Evolutionary conservation across 64 coral and sea anemone species (phyloP).

Genomic region (Catalaphyllia jardinei): DNA sequence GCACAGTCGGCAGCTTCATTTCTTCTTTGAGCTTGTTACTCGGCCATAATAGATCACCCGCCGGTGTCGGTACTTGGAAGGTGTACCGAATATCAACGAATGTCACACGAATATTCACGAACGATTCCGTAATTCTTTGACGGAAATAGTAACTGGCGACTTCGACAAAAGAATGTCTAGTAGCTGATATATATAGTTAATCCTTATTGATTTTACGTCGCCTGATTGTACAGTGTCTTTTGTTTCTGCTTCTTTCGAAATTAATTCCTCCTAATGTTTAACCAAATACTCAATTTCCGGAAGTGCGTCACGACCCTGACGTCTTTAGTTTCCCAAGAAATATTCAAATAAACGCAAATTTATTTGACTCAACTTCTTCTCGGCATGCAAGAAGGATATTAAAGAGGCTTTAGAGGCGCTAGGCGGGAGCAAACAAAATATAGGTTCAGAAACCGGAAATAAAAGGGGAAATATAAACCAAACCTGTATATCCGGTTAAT

Average conservation of each 20-base stretch:
- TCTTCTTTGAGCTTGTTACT: neutral
- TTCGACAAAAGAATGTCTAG: neutral
- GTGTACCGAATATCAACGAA: neutral
- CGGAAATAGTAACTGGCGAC: neutral
- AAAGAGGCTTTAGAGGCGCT: no score
- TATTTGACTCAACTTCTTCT: no score
- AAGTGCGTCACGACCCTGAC: neutral
- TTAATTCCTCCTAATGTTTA: neutral
- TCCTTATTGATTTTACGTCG: neutral
- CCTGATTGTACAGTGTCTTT: neutral
- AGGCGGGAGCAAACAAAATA: no score
- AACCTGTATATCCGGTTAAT: constrained; percentile 3
- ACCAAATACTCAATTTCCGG: neutral
- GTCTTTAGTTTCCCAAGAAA: neutral
- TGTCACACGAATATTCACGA: neutral
- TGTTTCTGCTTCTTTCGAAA: neutral
- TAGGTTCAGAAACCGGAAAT: neutral
- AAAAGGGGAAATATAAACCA: neutral
- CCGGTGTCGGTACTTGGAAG: neutral
- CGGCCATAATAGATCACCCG: neutral
- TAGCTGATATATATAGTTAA: neutral
- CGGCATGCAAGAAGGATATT: no score
- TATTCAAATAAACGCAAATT: neutral
- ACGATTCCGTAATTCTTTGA: neutral
- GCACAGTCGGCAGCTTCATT: neutral